Evolutionary conservation across 2,797 vertebrate genomes (phyloP).

Genomic region (Karalla daura): DNA sequence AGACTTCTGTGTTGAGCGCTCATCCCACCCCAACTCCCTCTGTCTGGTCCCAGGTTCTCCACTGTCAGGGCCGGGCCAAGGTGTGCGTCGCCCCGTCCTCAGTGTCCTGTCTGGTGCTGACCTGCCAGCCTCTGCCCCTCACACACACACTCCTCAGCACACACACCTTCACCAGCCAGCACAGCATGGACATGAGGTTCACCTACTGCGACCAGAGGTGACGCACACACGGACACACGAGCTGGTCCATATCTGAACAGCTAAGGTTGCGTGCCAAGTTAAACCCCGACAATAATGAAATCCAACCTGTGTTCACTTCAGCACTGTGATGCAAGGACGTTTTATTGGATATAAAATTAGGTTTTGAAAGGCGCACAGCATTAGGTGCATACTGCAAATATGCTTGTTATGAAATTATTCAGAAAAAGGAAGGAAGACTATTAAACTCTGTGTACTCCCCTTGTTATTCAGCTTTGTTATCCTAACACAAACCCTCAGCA

Average conservation of each 20-base stretch:
- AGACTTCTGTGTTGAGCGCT: too few relatives aligned
- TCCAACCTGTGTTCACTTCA: background rate
- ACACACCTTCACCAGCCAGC: constrained; percentile 97
- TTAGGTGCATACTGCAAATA: background rate
- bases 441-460: background rate
- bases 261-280: too few relatives aligned
- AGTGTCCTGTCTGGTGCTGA: constrained; percentile 91
- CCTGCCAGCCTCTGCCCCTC: constrained; percentile 93
- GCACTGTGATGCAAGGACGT: background rate
- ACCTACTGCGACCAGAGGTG: constrained; percentile 97
- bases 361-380: too few relatives aligned
- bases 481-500: background rate
- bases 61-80: constrained; percentile 91
- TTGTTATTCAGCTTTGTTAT: background rate
- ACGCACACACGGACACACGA: constrained; percentile 8
- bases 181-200: constrained; percentile 98
- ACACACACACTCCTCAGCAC: constrained; percentile 93
- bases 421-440: constrained; percentile 3
- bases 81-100: constrained; percentile 81
- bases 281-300: too few relatives aligned
- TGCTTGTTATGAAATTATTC: constrained; percentile 5
- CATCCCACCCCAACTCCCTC: too few relatives aligned
- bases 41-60: constrained; percentile 86
- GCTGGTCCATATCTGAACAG: background rate
- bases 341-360: too few relatives aligned